Base-by-base conservation (phyloP, 2,113 vertebrate species). In the Syrrhaptes paradoxus region DNA sequence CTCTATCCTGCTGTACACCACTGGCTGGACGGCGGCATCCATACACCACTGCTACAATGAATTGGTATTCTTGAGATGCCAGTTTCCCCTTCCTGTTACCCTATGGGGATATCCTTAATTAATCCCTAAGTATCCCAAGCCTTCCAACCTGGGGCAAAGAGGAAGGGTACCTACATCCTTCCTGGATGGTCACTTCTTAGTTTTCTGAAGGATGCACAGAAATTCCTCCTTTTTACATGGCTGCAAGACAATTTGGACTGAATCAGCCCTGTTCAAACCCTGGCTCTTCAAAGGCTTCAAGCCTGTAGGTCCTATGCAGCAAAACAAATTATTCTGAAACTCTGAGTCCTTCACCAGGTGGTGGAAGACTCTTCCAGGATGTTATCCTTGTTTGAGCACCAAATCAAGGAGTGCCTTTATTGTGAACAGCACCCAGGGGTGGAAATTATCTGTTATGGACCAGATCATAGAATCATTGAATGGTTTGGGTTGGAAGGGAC, bases 81-180 rank as follows among this genome's bases (percentile, higher is more conserved):
- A 5, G 82, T 71, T 46, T n/a, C 6, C 12, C 17, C 12, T 54
- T 78, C 18, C 13, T 61, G 54, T 76, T 46, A n/a, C 72, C 17
- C 6, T 52, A 63, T 38, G 16, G 11, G 1, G 2, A 52, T 43
- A 59, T 43, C 18, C 22, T 71, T 32, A 70, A 11, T 73, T 65
- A 78, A 20, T 17, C 17, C 38, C 24, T 68, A 65, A 72, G 13
- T 46, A 22, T 38, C 32, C 7, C 34, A 46, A 71, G 13, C 19
- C 38, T 85, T 78, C 31, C 54, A 63, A 8, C 10, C 45, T 51
- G 20, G 7, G 22, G 19, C 49, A 63, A 76, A 85, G 36, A 58
- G 10, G 41, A 81, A 80, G 11, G 28, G 0, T 61, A 29, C 34
- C 36, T 63, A 46, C 19, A 25, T 0, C 20, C 5, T 2, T 68